Evolutionary conservation across 2,113 vertebrate species (phyloP).

Genomic region (Paramormyrops kingsleyae): DNA sequence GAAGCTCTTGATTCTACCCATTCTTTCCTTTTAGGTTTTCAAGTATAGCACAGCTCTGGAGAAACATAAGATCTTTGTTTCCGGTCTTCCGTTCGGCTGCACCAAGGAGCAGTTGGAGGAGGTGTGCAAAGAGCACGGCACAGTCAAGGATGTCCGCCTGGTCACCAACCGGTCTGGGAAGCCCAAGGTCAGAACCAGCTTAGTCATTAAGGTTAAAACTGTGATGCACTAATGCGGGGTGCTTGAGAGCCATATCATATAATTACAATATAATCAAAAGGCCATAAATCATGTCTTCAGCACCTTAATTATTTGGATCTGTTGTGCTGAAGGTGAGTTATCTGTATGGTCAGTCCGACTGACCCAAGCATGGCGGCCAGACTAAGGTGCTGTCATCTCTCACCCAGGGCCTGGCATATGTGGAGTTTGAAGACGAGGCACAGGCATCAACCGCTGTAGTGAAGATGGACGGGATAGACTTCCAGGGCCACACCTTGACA

Average conservation of each 20-base stretch:
- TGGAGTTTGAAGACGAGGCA: slow-evolving; percentile 81
- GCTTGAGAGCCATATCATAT: background rate
- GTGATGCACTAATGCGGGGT: background rate
- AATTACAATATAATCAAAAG: background rate
- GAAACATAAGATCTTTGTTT: slow-evolving; percentile 94
- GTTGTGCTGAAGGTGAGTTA: background rate
- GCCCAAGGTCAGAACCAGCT: slow-evolving; percentile 71
- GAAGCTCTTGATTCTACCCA: background rate
- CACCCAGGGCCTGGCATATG: slow-evolving; percentile 86
- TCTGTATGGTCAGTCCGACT: background rate
- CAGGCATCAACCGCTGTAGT: slow-evolving; percentile 88
- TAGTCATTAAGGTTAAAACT: background rate
- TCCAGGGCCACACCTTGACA: slow-evolving; percentile 74
- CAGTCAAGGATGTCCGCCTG: slow-evolving; percentile 76
- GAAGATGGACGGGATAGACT: slow-evolving; percentile 74
- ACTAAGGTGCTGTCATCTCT: background rate
- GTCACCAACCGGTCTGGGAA: slow-evolving; percentile 93
- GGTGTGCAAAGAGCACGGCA: slow-evolving; percentile 75
- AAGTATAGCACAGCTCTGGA: slow-evolving; percentile 84
- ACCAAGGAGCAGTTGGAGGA: slow-evolving; percentile 82
- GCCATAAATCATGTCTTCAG: background rate
- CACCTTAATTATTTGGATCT: background rate
- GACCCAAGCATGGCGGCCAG: background rate
- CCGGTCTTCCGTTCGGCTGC: slow-evolving; percentile 83
- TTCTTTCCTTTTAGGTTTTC: slow-evolving; percentile 68